Base-by-base conservation (phyloP, 2,797 vertebrate genomes). In the Neosilurus hyrtlii region DNA sequence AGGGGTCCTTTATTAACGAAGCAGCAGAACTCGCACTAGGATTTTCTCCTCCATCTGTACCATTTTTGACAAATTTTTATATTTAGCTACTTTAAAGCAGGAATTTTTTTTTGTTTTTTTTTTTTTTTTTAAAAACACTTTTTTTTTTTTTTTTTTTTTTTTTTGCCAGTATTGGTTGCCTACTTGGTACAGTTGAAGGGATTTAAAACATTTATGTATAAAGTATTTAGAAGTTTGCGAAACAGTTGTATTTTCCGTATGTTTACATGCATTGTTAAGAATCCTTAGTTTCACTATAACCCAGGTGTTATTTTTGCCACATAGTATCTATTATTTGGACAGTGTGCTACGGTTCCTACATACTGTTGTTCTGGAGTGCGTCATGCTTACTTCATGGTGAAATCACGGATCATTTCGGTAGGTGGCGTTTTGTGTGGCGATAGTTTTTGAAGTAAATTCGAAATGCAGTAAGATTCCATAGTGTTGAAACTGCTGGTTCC, bases 251-350 rank as follows among this genome's bases (percentile, higher is more conserved):
- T 86, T 82, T 88, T 80, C 26, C 74, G 76, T 85, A 82, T 83
- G 87, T 88, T 88, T 88, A 88, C 87, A 87, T 87, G 82, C 82
- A 84, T 82, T 57, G 65, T 76, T 86, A 81, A 73, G 77, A 77
- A 86, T 86, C 80, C 71, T 66, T 81, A 74, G 85, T 76, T 83
- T 80, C 37, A 80, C 73, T 77, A 84, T 86, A 88, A 86, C 86
- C 81, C 76, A 82, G 51, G 62, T 84, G 80, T 82, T 83, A 84
- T 85, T 83, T 59, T 82, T 85, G 77, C 81, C 82, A 79, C 80
- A 74, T 82, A 82, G 80, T 85, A 79, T 82, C 22, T 85, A 22
- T 79, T 67, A 82, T 82, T 85, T 82, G 30, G 22, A 82, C 62
- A 79, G 24, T 82, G 81, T 85, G 84, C 62, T 82, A 61, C 78